phyloP scores from a whole-genome alignment of 2,113 vertebrate genomes.

The Geothlypis trichas region DNA sequence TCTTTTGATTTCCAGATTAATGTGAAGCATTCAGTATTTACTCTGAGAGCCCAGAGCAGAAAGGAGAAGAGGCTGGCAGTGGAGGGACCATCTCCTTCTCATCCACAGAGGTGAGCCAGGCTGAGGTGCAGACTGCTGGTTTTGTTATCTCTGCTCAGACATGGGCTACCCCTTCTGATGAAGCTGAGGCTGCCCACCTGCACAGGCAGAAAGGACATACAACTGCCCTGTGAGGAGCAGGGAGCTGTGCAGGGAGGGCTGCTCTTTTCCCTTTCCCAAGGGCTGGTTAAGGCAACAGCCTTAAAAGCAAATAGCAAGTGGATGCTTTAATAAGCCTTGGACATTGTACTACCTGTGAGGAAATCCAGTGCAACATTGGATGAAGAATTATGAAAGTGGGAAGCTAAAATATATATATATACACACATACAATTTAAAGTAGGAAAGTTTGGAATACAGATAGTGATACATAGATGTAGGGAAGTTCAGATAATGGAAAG shows the following conservation, averaged over 20 bases:
- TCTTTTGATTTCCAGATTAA: not conserved
- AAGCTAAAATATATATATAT: not conserved
- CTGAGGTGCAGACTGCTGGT: not conserved
- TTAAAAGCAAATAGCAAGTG: not conserved
- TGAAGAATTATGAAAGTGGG: not conserved
- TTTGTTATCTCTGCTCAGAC: not conserved
- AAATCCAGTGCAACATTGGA: not conserved
- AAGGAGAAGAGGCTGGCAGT: not conserved
- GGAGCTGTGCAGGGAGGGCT: not conserved
- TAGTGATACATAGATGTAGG: not conserved
- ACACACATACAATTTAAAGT: not conserved
- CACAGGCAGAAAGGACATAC: not conserved
- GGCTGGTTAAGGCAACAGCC: not conserved
- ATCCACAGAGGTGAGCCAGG: fast-evolving
- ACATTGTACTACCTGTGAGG: not conserved
- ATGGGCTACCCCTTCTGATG: not conserved
- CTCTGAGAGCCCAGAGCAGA: not conserved
- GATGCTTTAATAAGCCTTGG: not conserved
- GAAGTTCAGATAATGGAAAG: not conserved
- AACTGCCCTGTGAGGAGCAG: not conserved
- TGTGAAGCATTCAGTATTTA: not conserved
- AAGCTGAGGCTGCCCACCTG: not conserved
- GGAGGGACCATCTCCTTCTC: not conserved
- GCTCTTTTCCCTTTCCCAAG: not conserved
- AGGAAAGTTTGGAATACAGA: not conserved